Percentiles rank a stretch among this genome's conserved stretches.
Evolutionary conservation across 2,797 vertebrate genomes (phyloP).

Genomic region (Steatocranus sp.): DNA sequence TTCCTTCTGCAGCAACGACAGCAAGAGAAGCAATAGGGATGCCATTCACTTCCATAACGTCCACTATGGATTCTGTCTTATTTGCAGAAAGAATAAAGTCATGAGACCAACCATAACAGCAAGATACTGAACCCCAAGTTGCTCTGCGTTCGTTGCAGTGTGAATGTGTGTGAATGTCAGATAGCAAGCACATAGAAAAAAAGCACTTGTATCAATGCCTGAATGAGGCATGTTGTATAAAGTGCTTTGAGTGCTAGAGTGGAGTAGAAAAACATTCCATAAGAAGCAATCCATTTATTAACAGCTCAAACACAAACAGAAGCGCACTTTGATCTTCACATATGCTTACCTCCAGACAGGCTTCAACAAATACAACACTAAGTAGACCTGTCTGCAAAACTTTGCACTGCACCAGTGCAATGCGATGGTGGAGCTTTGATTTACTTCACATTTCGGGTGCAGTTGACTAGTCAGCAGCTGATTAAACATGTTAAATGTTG

Average conservation of each 20-base stretch:
- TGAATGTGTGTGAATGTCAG: neutral
- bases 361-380: neutral
- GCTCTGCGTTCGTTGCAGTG: neutral
- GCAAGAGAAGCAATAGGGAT: neutral
- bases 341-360: neutral
- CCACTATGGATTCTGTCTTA: neutral
- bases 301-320: neutral
- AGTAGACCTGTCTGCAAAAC: neutral
- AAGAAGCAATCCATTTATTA: neutral
- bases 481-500: neutral
- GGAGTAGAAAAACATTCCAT: neutral
- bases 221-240: neutral
- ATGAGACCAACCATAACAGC: neutral
- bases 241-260: neutral
- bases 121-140: neutral
- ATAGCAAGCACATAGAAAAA: neutral
- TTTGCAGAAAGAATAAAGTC: neutral
- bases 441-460: neutral
- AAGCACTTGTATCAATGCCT: neutral
- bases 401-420: neutral
- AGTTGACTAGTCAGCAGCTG: neutral
- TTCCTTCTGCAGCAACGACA: neutral
- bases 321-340: neutral
- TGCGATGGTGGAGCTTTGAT: neutral
- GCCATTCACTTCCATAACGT: neutral